Base-by-base conservation (phyloP, 2,797 vertebrate genomes). In the Lateolabrax maculatus region DNA sequence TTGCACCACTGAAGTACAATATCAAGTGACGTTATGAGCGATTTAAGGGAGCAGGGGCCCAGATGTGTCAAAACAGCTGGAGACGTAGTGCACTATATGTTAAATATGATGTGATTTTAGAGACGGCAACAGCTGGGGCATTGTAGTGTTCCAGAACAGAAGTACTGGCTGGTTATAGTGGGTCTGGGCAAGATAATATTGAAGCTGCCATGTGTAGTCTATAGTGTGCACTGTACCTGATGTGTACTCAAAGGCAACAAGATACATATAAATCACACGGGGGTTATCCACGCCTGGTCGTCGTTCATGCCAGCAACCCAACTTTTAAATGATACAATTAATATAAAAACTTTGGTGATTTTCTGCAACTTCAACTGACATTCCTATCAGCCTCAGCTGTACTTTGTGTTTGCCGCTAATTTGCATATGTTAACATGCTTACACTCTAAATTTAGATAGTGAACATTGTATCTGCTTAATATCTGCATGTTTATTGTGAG, bases 171-270 rank as follows among this genome's bases (percentile, higher is more conserved):
- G 31, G 5, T 7, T n/a, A n/a, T n/a, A n/a, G 12, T 5, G 10
- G n/a, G 1, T 69, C 4, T 44, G 27, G n/a, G 39, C 9, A 64
- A 65, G 49, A 23, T 19, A 25, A 46, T 23, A n/a, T 16, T 43
- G 39, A 53, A 53, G 19, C 19, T 31, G 18, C 9, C n/a, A 29
- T 48, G 27, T 63, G 27, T 41, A 27, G 10, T 39, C 39, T 56
- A 23, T 39, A 1, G 12, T 31, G 23, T 71, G 7, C 27, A 29
- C 9, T 49, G 9, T 31, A 41, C 21, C 36, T n/a, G 18, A 36
- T 29, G 9, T 27, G 5, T 52, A 66, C 27, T 69, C 23, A 9
- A 49, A 80, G 58, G 43, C 12, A 52, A 73, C 64, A 25, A 63
- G 41, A 69, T 31, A 41, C 41, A 23, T 37, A 39, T 55, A 63